Conservation (phyloP, 2,888 invertebrate genomes). For the Xestia xanthographa region DNA sequence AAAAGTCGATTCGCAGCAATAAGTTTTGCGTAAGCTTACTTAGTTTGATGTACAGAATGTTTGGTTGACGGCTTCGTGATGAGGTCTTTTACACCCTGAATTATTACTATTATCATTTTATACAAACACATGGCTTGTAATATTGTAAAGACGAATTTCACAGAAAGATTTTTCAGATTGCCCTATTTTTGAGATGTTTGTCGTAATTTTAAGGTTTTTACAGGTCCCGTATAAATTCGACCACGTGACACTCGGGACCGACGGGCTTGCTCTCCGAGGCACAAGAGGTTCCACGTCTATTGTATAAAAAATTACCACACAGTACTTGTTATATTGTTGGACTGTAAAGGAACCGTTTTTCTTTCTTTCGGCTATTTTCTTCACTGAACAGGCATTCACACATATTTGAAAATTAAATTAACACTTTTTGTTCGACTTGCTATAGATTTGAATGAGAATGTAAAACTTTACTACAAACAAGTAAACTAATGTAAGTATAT, state of each 20-base stretch:
- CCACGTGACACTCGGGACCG: not conserved
- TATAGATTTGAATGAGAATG: not conserved
- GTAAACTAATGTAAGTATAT: not conserved
- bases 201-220: not conserved
- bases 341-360: not conserved
- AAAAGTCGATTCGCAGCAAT: no score
- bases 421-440: not conserved
- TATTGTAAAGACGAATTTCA: not conserved
- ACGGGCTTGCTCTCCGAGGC: not conserved
- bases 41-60: no score
- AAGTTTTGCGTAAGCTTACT: no score
- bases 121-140: not conserved
- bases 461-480: not conserved
- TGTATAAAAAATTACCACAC: not conserved
- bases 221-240: not conserved
- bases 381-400: not conserved
- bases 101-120: not conserved
- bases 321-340: not conserved
- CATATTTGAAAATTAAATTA: not conserved
- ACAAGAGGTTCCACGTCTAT: not conserved
- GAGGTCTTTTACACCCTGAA: no score
- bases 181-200: not conserved
- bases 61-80: no score
- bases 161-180: not conserved
- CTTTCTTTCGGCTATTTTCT: not conserved